Percentiles rank a stretch among this genome's conserved stretches.
These are phyloP conservation scores for Brachyistius frenatus DNA, from an alignment of 2,113 vertebrate genomes.

Conservation along the genomic window DNA sequence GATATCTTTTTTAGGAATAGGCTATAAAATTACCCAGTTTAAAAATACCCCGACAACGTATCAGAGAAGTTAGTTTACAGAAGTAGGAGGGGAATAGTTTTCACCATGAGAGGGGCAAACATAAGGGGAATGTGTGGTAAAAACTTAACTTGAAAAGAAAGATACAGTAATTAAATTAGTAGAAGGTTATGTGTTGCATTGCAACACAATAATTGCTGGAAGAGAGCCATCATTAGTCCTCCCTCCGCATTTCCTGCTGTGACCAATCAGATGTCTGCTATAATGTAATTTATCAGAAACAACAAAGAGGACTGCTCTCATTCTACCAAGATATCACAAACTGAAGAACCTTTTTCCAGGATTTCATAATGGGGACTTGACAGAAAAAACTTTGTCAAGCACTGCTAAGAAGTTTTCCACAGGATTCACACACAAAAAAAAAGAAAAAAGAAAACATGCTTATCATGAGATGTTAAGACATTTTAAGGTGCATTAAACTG, in stretches of 20 bases:
- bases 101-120: too few species aligned
- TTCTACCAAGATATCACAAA: not conserved
- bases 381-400: not conserved
- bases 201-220: not conserved
- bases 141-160: too few species aligned
- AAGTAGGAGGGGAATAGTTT: not conserved
- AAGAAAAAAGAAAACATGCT: not conserved
- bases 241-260: not conserved
- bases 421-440: not conserved
- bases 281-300: not conserved
- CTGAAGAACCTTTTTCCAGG: not conserved
- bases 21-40: too few species aligned
- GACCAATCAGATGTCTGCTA: not conserved
- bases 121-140: too few species aligned
- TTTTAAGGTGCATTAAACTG: not conserved
- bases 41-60: not conserved
- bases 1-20: not conserved
- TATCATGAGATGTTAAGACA: not conserved
- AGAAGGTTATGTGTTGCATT: not conserved
- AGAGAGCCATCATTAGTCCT: not conserved
- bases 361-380: not conserved
- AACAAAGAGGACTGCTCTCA: not conserved
- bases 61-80: not conserved
- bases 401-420: not conserved
- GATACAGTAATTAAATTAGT: not conserved